Base-by-base conservation (phyloP, 2,888 invertebrate genomes). In the Aromia moschata region DNA sequence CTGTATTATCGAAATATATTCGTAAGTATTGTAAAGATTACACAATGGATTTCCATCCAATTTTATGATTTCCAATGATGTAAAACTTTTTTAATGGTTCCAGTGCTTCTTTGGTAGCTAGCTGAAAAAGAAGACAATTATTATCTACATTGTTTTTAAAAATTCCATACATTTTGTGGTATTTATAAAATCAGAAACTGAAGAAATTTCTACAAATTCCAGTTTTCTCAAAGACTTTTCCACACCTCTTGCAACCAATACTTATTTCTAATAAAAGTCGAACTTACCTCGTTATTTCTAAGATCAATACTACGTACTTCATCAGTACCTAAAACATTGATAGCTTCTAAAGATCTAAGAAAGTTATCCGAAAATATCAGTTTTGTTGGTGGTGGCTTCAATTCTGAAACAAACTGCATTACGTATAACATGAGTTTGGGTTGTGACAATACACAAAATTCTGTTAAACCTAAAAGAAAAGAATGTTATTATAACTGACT, bases 31-130 rank as follows among this genome's bases (percentile, higher is more conserved):
- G 45, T 61, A 61, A 10, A 56, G 45, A 2, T 47, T 41, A 49
- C 67, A 67, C 16, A 67, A 18, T 14, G 67, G 67, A 36, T 67
- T 67, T 4, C 52, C 58, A 49, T 46, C 53, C 36, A 67, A 54
- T 18, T 14, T 54, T 12, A 67, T 12, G n/a, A 12, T 12, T 15
- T 41, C 47, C 12, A 64, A 43, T 15, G 37, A n/a, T 20, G n/a
- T 25, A 20, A 4, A 61, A 57, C 16, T 56, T 53, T 20, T 20
- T 47, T 18, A 67, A 38, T 4, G 51, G 41, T 2, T 46, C 30
- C 30, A 67, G 51, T 40, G 54, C 49, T 37, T 62, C 56, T 11
- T 53, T 25, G 17, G 30, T 47, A 12, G 41, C 41, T 16, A 67
- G 36, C 67, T 67, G 43, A 46, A 62, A 64, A 54, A 14, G 9